phyloP scores from a whole-genome alignment of 1,140 invertebrate species.

The Episyrphus balteatus region DNA sequence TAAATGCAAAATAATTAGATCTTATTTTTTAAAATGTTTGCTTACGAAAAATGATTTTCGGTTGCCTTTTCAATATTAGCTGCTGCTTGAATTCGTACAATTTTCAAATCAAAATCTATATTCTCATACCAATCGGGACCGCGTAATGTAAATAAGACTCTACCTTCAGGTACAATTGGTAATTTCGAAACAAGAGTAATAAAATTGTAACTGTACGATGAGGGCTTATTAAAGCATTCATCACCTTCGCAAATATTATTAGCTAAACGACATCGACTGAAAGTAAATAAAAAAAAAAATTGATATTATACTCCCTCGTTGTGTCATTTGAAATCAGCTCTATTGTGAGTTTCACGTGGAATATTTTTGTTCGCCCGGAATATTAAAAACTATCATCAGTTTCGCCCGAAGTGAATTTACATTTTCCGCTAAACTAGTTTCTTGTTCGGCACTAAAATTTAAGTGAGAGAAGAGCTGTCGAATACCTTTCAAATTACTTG shows the following conservation, averaged over 20 bases:
- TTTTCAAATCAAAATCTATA: constrained; percentile 61
- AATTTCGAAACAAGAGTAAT: constrained; percentile 80
- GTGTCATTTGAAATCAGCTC: neutral
- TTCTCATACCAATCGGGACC: constrained; percentile 57
- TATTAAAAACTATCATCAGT: too few species aligned
- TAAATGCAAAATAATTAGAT: neutral
- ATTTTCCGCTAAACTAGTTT: too few species aligned
- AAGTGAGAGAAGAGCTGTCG: too few species aligned
- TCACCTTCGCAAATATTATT: constrained; percentile 53
- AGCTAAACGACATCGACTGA: constrained; percentile 68
- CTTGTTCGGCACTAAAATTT: too few species aligned
- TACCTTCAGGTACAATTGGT: constrained; percentile 53
- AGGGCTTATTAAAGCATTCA: constrained; percentile 67
- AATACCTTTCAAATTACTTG: too few species aligned
- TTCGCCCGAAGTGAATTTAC: too few species aligned
- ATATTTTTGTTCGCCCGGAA: too few species aligned
- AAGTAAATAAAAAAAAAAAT: constrained; percentile 25
- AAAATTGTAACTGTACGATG: constrained; percentile 82
- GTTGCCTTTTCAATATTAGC: constrained; percentile 48
- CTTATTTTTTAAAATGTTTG: constrained; percentile 3
- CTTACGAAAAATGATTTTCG: constrained; percentile 55
- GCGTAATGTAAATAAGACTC: constrained; percentile 71
- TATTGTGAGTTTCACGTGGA: too few species aligned
- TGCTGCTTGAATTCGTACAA: constrained; percentile 50
- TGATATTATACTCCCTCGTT: constrained; percentile 23